These are phyloP conservation scores for Panthera uncia DNA, from an alignment of 2,113 vertebrate genomes.

Conservation along the genomic window DNA sequence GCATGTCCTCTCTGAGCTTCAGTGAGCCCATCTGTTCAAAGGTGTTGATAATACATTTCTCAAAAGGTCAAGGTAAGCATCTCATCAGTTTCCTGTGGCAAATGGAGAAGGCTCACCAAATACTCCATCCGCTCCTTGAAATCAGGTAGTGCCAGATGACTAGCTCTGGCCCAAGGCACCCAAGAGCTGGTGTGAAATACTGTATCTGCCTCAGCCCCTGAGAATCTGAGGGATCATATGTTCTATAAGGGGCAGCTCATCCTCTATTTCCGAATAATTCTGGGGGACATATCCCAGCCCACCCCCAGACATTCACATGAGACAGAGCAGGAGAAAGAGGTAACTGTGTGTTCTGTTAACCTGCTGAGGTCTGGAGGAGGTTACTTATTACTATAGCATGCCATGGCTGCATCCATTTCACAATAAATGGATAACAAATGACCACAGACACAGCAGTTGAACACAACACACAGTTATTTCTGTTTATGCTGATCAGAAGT, in stretches of 20 bases:
- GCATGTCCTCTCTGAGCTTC: not conserved
- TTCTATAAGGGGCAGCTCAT: not conserved
- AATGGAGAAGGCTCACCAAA: not conserved
- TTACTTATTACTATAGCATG: not conserved
- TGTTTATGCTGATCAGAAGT: not conserved
- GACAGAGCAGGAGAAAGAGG: not conserved
- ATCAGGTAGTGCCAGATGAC: not conserved
- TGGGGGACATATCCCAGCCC: not conserved
- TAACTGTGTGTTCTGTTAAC: not conserved
- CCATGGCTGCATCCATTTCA: not conserved
- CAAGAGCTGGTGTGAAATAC: not conserved
- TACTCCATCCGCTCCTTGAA: not conserved
- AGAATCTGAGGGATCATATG: not conserved
- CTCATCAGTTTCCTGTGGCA: not conserved
- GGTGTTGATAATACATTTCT: not conserved
- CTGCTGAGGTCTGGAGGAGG: not conserved
- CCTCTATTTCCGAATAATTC: not conserved
- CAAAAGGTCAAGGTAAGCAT: not conserved
- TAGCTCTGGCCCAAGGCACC: not conserved
- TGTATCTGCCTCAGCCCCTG: not conserved
- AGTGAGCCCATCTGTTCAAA: not conserved
- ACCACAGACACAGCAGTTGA: not conserved
- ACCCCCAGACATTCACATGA: not conserved
- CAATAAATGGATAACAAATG: not conserved
- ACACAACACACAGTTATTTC: not conserved